These are phyloP conservation scores for Epinotia ramella DNA, from an alignment of 2,888 invertebrate genomes.

Conservation along the genomic window DNA sequence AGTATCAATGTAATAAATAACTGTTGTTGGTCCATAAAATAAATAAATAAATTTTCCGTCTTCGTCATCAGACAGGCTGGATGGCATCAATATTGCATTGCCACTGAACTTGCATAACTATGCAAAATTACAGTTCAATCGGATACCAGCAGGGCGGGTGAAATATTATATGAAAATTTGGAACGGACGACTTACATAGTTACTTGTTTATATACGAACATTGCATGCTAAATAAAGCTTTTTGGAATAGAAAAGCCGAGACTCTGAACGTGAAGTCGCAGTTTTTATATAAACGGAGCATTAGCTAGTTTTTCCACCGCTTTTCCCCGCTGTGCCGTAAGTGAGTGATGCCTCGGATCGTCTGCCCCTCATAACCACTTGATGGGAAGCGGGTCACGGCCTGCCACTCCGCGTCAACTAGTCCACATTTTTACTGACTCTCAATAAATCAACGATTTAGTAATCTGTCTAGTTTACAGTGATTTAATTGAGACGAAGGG, in stretches of 20 bases:
- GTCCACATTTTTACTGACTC: constrained; percentile 47
- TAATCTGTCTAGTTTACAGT: constrained; percentile 13
- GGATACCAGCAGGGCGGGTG: too few species aligned
- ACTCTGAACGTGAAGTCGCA: neutral
- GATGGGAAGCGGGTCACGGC: constrained; percentile 53
- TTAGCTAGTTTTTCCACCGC: neutral
- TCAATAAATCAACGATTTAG: constrained; percentile 42
- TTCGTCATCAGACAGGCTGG: too few species aligned
- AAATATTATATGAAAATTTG: too few species aligned
- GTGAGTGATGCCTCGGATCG: constrained; percentile 44
- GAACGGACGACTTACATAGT: too few species aligned
- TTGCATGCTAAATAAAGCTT: neutral
- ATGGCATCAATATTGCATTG: too few species aligned
- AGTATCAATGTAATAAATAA: too few species aligned
- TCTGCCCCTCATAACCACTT: constrained; percentile 45
- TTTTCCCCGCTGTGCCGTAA: constrained; percentile 10
- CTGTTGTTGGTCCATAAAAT: too few species aligned
- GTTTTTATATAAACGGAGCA: neutral
- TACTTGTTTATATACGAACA: too few species aligned
- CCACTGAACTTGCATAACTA: too few species aligned
- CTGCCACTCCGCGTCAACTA: constrained; percentile 50
- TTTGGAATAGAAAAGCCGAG: neutral
- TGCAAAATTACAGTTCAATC: too few species aligned
- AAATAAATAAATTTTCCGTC: too few species aligned
- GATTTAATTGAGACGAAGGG: neutral